Evolutionary conservation across 2,113 vertebrate species (phyloP).

Genomic region (Epinephelus fuscoguttatus): DNA sequence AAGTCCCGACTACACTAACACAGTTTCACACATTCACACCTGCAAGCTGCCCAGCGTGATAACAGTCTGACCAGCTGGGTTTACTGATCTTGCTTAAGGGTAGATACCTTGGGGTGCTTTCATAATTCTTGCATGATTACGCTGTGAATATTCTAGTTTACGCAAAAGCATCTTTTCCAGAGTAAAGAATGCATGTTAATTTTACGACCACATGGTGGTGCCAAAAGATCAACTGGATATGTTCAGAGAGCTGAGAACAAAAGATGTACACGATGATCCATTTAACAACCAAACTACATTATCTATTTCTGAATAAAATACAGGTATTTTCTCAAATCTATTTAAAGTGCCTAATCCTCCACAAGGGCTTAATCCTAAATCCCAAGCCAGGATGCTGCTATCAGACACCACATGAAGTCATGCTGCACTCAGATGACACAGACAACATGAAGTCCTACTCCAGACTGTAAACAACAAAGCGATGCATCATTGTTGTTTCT

Average conservation of each 20-base stretch:
- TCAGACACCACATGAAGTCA: not conserved
- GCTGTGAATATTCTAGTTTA: not conserved
- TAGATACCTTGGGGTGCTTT: too few relatives aligned
- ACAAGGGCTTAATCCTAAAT: conserved; percentile 22
- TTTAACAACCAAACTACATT: not conserved
- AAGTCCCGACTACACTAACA: too few relatives aligned
- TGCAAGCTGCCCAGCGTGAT: too few relatives aligned
- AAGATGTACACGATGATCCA: not conserved
- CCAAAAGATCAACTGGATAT: not conserved
- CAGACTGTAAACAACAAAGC: not conserved
- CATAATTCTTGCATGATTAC: not conserved
- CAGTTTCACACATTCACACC: too few relatives aligned
- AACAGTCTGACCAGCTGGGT: too few relatives aligned
- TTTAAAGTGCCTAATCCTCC: conserved; percentile 20
- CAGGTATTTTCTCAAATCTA: conserved; percentile 8
- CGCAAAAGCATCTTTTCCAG: not conserved
- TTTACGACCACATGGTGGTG: not conserved
- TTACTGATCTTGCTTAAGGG: too few relatives aligned
- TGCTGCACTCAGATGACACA: not conserved
- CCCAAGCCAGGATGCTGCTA: conserved; percentile 5
- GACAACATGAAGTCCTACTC: not conserved
- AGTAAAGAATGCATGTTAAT: not conserved
- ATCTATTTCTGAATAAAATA: conserved; percentile 1
- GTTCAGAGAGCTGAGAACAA: not conserved
- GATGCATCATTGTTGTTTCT: not conserved